A percentile compares a stretch with the other conserved stretches of the same genome.
phyloP scores from a whole-genome alignment of 2,797 vertebrate genomes.

The Syngnathus rostellatus region DNA sequence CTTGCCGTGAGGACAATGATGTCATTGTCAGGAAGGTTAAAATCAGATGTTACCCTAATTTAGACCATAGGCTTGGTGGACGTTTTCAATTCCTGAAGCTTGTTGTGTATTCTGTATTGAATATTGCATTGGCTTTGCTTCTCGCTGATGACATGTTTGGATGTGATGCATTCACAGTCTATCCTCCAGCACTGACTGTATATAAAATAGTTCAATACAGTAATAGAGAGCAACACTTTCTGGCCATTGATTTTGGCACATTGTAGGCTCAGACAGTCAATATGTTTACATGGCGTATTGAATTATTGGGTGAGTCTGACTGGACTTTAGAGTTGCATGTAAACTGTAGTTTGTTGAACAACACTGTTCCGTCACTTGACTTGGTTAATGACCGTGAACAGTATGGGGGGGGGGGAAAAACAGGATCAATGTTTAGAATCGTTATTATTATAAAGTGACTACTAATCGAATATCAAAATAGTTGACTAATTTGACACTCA shows the following conservation, averaged over 20 bases:
- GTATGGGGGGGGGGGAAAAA: no score
- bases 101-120: neutral
- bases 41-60: neutral
- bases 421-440: neutral
- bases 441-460: no score
- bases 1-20: neutral
- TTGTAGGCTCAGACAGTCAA: constrained; percentile 16
- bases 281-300: neutral
- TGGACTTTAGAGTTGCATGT: neutral
- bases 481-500: no score
- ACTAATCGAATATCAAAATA: no score
- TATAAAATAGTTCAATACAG: constrained; percentile 57
- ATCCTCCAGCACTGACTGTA: constrained; percentile 38
- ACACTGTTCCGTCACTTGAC: constrained; percentile 4
- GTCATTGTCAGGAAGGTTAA: neutral
- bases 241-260: constrained; percentile 52
- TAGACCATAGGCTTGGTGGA: neutral
- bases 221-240: constrained; percentile 46
- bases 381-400: neutral
- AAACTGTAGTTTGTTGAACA: neutral
- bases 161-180: constrained; percentile 36
- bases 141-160: constrained; percentile 25
- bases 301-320: neutral
- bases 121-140: constrained; percentile 18
- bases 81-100: neutral